These are phyloP conservation scores for Campaea margaritaria DNA, from an alignment of 2,888 invertebrate species.

Conservation along the genomic window DNA sequence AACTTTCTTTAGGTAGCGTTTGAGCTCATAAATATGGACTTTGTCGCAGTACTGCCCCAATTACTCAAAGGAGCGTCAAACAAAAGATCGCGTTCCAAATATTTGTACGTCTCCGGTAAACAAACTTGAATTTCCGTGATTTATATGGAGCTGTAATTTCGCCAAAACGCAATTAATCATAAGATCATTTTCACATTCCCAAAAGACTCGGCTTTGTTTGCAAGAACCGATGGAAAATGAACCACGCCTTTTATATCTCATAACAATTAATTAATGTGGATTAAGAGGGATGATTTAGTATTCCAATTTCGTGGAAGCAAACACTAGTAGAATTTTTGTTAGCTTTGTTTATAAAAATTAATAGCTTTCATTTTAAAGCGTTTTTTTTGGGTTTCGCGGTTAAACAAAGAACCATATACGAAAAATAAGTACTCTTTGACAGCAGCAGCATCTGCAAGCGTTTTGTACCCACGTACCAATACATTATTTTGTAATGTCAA, in stretches of 20 bases:
- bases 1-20: constrained; percentile 45
- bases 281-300: constrained; percentile 45
- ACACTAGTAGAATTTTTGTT: background rate
- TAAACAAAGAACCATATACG: no score
- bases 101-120: constrained; percentile 31
- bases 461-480: no score
- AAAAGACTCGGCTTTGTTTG: constrained; percentile 45
- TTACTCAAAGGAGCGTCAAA: constrained; percentile 34
- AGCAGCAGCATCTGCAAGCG: no score
- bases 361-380: background rate
- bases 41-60: constrained; percentile 29
- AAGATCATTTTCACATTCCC: constrained; percentile 44
- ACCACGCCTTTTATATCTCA: constrained; percentile 48
- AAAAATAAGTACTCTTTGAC: no score
- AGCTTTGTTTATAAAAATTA: background rate
- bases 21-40: constrained; percentile 32
- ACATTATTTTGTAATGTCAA: no score
- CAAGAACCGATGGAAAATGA: constrained; percentile 50
- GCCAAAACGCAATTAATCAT: constrained; percentile 46
- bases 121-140: constrained; percentile 30
- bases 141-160: constrained; percentile 35
- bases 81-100: constrained; percentile 31
- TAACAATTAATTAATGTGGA: constrained; percentile 48
- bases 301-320: constrained; percentile 16
- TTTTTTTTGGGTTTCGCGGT: no score